Base-by-base conservation (phyloP, 2,888 invertebrate species). In the Caenorhabditis wallacei region DNA sequence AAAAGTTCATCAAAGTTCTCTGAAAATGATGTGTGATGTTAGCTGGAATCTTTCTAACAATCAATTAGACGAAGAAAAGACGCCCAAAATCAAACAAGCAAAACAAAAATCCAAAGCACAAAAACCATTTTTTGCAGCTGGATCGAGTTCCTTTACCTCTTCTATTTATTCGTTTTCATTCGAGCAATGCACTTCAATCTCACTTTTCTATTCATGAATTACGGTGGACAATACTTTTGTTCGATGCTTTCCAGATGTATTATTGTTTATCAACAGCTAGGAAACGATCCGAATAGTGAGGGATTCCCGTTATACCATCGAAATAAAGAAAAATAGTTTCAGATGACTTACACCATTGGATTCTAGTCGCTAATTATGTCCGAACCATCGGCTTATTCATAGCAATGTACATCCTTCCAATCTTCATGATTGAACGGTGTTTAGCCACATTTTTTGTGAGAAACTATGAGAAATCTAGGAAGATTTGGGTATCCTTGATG, bases 161-260 rank as follows among this genome's bases (percentile, higher is more conserved):
- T 82, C 63, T 82, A 82, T 26, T 24, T 78, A 4, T 79, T 82
- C 68, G 61, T 79, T 5, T 79, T 82, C 57, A 69, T 82, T 20
- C 53, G 79, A 20, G 66, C 82, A 16, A 79, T 82, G 78, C 82
- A 82, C 51, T 79, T 82, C 78, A 82, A 82, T 18, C 61, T 82
- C 20, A 82, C 70, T 35, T 78, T 59, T 7, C 48, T 82, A 20
- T 82, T 82, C 82, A 82, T 82, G 78, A 69, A 66, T 22, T 82
- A 82, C 30, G 82, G 82, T 43, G 82, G 82, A 0, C 82, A 82
- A 26, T 82, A 82, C 35, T 82, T 82, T 56, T 82, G 46, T 40
- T 82, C 82, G 40, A 82, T 79, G 78, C 40, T 79, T 30, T 70
- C 82, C 10, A 63, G 82, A 18, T 78, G 66, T 30, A 24, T 82